These are phyloP conservation scores for Amphipoea oculea DNA, from an alignment of 2,888 invertebrate genomes.

Conservation along the genomic window DNA sequence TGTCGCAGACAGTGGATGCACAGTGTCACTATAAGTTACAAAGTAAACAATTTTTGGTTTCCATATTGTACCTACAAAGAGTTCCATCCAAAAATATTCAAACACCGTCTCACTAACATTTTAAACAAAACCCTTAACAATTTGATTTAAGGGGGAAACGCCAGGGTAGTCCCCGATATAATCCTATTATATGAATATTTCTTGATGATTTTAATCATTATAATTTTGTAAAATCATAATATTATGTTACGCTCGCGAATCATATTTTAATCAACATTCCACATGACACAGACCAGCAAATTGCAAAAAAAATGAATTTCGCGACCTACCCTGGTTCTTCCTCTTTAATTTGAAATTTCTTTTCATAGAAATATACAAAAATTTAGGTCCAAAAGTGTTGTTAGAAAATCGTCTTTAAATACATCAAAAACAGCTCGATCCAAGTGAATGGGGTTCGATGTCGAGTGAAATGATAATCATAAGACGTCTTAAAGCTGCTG, in stretches of 20 bases:
- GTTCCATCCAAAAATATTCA: slow-evolving; percentile 82
- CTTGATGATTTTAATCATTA: too few species aligned
- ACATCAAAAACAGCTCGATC: slow-evolving; percentile 62
- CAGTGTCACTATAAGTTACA: slow-evolving; percentile 76
- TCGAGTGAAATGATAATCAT: slow-evolving; percentile 59
- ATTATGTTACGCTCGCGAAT: not conserved
- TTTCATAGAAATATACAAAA: slow-evolving; percentile 76
- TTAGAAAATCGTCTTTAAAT: slow-evolving; percentile 68
- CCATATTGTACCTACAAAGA: slow-evolving; percentile 82
- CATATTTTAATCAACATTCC: not conserved
- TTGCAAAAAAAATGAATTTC: not conserved
- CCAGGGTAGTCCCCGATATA: not conserved
- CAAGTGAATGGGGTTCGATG: slow-evolving; percentile 60
- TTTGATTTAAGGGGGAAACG: slow-evolving; percentile 6
- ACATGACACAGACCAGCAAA: not conserved
- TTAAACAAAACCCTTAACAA: slow-evolving; percentile 41
- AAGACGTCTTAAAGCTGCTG: slow-evolving; percentile 59
- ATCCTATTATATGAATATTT: not conserved
- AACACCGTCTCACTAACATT: slow-evolving; percentile 53
- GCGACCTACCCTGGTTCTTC: not conserved
- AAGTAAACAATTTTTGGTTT: slow-evolving; percentile 86
- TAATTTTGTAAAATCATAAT: too few species aligned
- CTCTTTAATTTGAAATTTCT: slow-evolving; percentile 27
- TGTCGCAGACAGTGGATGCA: slow-evolving; percentile 52
- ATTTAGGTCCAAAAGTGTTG: slow-evolving; percentile 70